A percentile compares a stretch with the other conserved stretches of the same genome.
phyloP scores from a whole-genome alignment of 1,140 invertebrate genomes.

The Meloidogyne exigua region DNA sequence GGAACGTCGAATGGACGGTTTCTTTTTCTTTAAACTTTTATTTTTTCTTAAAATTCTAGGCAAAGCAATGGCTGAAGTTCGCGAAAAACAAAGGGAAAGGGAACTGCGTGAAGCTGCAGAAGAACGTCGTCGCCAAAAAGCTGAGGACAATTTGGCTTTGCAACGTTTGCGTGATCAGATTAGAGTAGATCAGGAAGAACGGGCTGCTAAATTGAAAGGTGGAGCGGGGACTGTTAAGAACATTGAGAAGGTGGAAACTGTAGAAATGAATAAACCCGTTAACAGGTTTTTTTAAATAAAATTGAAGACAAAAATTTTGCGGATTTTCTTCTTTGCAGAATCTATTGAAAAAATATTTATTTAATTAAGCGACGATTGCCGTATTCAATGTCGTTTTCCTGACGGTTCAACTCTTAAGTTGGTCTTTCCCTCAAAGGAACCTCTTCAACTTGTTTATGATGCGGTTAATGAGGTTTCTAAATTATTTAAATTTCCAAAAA shows the following conservation, averaged over 20 bases:
- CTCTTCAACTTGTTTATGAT: constrained; percentile 30
- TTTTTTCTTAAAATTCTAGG: constrained; percentile 24
- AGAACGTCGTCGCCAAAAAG: constrained; percentile 32
- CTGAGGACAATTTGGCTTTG: constrained; percentile 31
- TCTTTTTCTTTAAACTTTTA: too few species aligned
- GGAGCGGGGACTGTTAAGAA: neutral
- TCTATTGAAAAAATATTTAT: too few species aligned
- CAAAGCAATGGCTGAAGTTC: constrained; percentile 26
- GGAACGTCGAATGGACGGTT: constrained; percentile 31
- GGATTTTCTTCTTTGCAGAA: too few species aligned
- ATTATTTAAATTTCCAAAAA: too few species aligned
- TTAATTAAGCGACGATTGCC: constrained; percentile 36
- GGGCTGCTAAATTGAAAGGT: constrained; percentile 19
- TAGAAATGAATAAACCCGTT: constrained; percentile 23
- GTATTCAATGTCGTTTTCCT: constrained; percentile 38
- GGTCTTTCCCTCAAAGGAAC: constrained; percentile 26
- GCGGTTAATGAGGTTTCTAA: constrained; percentile 35
- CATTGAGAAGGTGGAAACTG: neutral
- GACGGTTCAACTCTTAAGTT: constrained; percentile 25
- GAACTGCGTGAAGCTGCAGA: constrained; percentile 33
- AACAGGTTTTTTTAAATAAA: constrained; percentile 13
- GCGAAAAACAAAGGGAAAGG: constrained; percentile 35
- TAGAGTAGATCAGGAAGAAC: constrained; percentile 34
- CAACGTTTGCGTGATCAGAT: constrained; percentile 35
- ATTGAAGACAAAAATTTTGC: too few species aligned